phyloP scores from a whole-genome alignment of 2,113 vertebrate genomes.

The Marmota flaviventris region DNA sequence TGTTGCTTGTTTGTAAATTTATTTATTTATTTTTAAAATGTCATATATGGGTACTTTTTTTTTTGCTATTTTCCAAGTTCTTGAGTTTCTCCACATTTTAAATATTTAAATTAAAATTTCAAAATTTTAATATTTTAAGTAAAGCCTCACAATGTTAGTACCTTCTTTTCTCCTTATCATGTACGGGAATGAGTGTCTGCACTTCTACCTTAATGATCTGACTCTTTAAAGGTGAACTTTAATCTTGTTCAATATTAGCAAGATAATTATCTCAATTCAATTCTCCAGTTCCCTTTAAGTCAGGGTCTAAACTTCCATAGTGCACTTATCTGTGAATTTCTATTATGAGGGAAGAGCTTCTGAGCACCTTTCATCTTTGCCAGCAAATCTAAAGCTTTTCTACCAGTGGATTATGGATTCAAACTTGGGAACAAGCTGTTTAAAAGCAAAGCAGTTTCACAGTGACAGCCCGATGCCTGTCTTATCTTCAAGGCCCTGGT shows the following conservation, averaged over 20 bases:
- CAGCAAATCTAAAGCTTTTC: slow-evolving; percentile 44
- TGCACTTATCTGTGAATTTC: slow-evolving; percentile 42
- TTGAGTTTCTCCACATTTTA: slow-evolving; percentile 26
- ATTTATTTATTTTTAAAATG: too few species aligned
- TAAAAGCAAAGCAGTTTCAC: slow-evolving; percentile 64
- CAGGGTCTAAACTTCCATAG: slow-evolving; percentile 13
- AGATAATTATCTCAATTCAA: slow-evolving; percentile 59
- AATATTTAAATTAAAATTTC: not conserved
- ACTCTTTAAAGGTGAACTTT: slow-evolving; percentile 49
- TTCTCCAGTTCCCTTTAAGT: slow-evolving; percentile 39
- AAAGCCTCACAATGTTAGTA: not conserved
- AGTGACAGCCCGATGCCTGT: not conserved
- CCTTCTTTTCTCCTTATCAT: not conserved
- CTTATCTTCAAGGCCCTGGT: slow-evolving; percentile 60
- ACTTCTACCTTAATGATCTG: slow-evolving; percentile 26
- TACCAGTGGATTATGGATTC: slow-evolving; percentile 34
- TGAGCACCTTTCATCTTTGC: slow-evolving; percentile 53
- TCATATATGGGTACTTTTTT: not conserved
- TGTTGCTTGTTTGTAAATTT: too few species aligned
- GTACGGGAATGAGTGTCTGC: not conserved
- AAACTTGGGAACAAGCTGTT: slow-evolving; percentile 55
- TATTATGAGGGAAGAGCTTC: slow-evolving; percentile 51
- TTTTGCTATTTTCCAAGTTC: not conserved
- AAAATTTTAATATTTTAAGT: not conserved
- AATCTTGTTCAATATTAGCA: slow-evolving; percentile 58